These are phyloP conservation scores for Channa argus DNA, from an alignment of 2,113 vertebrate species.

Conservation along the genomic window DNA sequence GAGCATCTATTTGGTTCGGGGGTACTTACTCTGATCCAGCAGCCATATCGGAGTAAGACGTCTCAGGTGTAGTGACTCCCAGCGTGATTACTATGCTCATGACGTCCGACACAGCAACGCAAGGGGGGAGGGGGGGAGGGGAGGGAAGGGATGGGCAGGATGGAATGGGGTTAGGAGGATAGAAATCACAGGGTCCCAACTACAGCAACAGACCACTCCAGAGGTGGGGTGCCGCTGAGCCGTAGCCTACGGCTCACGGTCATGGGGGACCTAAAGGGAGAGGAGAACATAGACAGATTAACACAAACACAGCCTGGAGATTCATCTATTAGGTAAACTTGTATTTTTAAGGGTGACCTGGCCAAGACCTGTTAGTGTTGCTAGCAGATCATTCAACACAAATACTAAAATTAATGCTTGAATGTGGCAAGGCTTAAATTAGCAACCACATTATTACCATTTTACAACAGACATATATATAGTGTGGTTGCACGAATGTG, in stretches of 20 bases:
- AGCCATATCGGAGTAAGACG: slow-evolving; percentile 99
- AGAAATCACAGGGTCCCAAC: slow-evolving; percentile 93
- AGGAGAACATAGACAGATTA: slow-evolving; percentile 1
- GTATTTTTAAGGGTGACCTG: too few species aligned
- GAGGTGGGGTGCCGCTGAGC: slow-evolving; percentile 92
- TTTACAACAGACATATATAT: too few species aligned
- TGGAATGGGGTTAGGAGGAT: slow-evolving; percentile 86
- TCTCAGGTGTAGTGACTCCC: slow-evolving; percentile 99
- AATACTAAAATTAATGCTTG: too few species aligned
- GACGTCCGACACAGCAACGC: slow-evolving; percentile 92
- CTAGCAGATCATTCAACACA: too few species aligned
- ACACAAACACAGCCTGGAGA: not conserved
- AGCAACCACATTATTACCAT: too few species aligned
- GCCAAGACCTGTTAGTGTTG: too few species aligned
- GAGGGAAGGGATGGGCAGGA: slow-evolving; percentile 68
- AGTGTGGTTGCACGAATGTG: too few species aligned
- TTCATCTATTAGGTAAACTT: too few species aligned
- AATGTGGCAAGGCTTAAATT: too few species aligned
- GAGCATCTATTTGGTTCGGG: not conserved
- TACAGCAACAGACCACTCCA: slow-evolving; percentile 91
- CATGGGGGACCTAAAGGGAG: slow-evolving; percentile 91
- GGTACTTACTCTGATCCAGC: slow-evolving; percentile 98
- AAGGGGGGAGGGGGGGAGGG: slow-evolving; percentile 82
- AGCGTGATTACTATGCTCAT: slow-evolving; percentile 99
- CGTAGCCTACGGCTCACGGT: slow-evolving; percentile 93